Evolutionary conservation across 2,797 vertebrate genomes (phyloP).

Genomic region (Rhinella marina): DNA sequence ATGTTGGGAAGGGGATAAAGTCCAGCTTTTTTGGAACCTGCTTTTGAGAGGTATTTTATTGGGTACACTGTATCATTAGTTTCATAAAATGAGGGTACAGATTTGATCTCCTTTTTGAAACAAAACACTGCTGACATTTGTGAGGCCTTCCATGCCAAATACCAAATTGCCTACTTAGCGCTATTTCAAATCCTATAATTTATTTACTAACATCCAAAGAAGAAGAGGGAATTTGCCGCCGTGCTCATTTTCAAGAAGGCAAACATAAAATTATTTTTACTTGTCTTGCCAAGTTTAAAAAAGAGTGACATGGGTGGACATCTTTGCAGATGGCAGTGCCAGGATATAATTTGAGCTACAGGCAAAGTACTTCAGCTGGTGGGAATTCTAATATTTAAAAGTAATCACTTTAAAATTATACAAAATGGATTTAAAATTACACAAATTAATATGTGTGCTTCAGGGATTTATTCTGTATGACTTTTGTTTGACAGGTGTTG

Average conservation of each 20-base stretch:
- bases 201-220: slow-evolving; percentile 35
- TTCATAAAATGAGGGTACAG: background rate
- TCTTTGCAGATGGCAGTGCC: slow-evolving; percentile 48
- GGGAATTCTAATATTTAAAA: slow-evolving; percentile 50
- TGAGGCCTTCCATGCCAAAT: background rate
- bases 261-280: slow-evolving; percentile 47
- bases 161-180: background rate
- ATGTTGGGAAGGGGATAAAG: background rate
- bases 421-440: slow-evolving; percentile 36
- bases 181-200: slow-evolving; percentile 36
- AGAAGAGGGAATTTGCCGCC: slow-evolving; percentile 2
- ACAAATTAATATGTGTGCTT: slow-evolving; percentile 53
- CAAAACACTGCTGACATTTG: background rate
- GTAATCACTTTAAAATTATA: slow-evolving; percentile 49
- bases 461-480: slow-evolving; percentile 31
- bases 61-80: background rate
- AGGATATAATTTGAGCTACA: slow-evolving; percentile 57
- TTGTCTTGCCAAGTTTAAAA: slow-evolving; percentile 46
- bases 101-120: too few relatives aligned
- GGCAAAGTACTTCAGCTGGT: slow-evolving; percentile 48
- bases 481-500: slow-evolving; percentile 42
- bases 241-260: background rate
- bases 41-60: background rate
- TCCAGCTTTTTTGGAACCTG: background rate
- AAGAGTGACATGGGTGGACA: slow-evolving; percentile 56